Evolutionary conservation across 2,797 vertebrate genomes (phyloP).

Genomic region (Gymnopithys bicolor): DNA sequence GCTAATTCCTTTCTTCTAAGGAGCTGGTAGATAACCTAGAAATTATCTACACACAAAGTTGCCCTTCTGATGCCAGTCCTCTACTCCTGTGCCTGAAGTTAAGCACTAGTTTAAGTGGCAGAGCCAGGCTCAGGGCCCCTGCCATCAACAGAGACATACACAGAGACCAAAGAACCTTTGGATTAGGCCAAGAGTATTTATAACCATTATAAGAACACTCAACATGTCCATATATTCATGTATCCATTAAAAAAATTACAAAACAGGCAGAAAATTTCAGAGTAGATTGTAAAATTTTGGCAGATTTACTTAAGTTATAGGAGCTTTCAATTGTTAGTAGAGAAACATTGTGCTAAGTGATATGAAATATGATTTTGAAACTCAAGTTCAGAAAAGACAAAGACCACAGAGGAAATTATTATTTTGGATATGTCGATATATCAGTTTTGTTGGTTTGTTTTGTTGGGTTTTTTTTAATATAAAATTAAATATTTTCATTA

Average conservation of each 20-base stretch:
- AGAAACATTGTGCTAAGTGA: neutral
- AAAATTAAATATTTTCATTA: neutral
- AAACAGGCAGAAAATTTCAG: neutral
- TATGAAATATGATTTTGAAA: neutral
- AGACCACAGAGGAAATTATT: neutral
- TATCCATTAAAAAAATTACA: neutral
- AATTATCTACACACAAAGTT: neutral
- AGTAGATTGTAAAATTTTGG: neutral
- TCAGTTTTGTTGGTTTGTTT: too few species aligned
- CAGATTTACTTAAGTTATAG: neutral
- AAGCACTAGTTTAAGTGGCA: neutral
- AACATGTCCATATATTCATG: neutral
- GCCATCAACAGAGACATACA: neutral
- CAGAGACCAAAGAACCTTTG: neutral
- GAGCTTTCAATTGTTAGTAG: neutral
- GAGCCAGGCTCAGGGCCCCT: neutral
- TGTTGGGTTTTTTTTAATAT: neutral
- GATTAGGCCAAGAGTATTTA: neutral
- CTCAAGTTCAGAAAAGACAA: slow-evolving; percentile 4
- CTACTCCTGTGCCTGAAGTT: neutral
- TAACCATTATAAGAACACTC: neutral
- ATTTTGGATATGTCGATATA: neutral
- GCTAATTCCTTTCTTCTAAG: neutral
- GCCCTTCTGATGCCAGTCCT: neutral
- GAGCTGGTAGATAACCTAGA: neutral